phyloP scores from a whole-genome alignment of 2,797 vertebrate species.

The Parauchenoglanis ngamensis region DNA sequence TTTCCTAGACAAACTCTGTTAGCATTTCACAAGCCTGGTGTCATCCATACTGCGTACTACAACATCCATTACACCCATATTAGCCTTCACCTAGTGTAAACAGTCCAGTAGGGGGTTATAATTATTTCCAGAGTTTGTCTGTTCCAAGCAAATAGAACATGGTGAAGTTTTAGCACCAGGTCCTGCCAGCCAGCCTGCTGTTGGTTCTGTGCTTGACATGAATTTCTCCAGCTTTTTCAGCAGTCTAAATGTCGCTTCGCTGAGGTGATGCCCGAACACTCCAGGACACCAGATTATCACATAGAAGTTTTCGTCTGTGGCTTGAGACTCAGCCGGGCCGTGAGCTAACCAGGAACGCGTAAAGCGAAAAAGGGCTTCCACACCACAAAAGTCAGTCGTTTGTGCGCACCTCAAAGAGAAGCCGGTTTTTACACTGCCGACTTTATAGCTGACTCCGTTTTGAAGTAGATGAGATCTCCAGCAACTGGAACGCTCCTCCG shows the following conservation, averaged over 20 bases:
- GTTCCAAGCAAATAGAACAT: background rate
- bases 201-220: background rate
- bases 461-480: conserved; percentile 56
- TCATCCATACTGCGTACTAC: background rate
- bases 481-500: conserved; percentile 51
- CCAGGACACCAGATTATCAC: background rate
- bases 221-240: background rate
- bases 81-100: background rate
- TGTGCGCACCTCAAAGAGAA: conserved; percentile 37
- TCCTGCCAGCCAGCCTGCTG: background rate
- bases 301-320: background rate
- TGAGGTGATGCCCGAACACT: background rate
- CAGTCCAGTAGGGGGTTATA: background rate
- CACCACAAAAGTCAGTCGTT: conserved; percentile 22
- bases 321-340: background rate
- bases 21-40: background rate
- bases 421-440: conserved; percentile 33
- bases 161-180: background rate
- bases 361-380: conserved; percentile 20
- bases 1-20: too few relatives aligned
- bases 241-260: background rate
- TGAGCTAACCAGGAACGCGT: conserved; percentile 10
- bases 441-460: conserved; percentile 49
- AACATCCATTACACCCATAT: background rate
- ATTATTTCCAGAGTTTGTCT: background rate